phyloP scores from a whole-genome alignment of 2,113 vertebrate genomes.

The Caranx ignobilis region DNA sequence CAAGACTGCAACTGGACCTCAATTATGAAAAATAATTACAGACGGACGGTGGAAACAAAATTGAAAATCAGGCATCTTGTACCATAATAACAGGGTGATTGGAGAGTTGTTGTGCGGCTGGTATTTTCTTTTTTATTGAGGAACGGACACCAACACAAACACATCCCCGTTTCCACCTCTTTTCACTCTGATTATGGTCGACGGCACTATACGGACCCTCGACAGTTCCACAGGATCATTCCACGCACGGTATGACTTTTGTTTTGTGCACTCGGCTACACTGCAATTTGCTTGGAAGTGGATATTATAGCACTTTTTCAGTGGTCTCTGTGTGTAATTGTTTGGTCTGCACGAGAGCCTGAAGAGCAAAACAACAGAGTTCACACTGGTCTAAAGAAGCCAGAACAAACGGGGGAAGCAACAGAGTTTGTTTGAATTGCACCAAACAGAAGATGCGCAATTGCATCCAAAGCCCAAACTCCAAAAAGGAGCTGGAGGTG shows the following conservation, averaged over 20 bases:
- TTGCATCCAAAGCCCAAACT: background rate
- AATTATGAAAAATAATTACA: constrained; percentile 1
- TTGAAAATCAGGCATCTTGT: background rate
- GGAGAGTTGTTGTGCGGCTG: background rate
- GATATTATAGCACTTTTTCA: background rate
- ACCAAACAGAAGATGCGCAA: background rate
- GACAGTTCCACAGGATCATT: too few species aligned
- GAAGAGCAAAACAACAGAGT: background rate
- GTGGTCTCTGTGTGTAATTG: background rate
- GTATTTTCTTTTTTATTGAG: background rate
- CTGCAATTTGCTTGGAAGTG: background rate
- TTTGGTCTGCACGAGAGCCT: background rate
- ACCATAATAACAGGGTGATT: background rate
- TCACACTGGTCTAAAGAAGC: background rate
- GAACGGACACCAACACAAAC: background rate
- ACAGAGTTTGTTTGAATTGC: background rate
- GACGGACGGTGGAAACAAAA: background rate
- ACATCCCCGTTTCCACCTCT: background rate
- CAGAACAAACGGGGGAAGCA: background rate
- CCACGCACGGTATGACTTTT: too few species aligned
- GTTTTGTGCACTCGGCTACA: too few species aligned
- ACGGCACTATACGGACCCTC: too few species aligned
- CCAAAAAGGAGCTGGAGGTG: background rate
- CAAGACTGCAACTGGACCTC: background rate
- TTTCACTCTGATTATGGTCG: background rate